Percentiles rank a stretch among this genome's conserved stretches.
These are phyloP conservation scores for Aleiodes testaceus DNA, from an alignment of 2,888 invertebrate species.

Conservation along the genomic window DNA sequence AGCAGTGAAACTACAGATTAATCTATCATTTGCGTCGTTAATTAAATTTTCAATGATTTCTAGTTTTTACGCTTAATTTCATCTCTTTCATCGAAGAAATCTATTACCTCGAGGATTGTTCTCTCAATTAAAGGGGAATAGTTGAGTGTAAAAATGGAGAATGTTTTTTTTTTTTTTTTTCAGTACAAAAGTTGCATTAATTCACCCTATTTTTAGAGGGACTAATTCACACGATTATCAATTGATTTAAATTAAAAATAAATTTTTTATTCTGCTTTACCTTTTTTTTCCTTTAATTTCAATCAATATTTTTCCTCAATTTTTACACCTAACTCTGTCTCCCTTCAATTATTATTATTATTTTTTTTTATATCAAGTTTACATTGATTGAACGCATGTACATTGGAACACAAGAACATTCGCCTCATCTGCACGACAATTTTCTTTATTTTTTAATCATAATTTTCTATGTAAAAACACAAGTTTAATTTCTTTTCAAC, in stretches of 20 bases:
- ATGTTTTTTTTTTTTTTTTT: background rate
- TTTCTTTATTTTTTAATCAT: conserved; percentile 13
- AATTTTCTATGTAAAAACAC: conserved; percentile 36
- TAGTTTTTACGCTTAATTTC: conserved; percentile 17
- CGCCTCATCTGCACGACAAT: background rate
- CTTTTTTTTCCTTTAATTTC: conserved; percentile 7
- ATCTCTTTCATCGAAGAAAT: conserved; percentile 13
- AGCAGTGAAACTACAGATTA: background rate
- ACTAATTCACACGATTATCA: conserved; percentile 16
- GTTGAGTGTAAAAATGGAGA: conserved; percentile 24
- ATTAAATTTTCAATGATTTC: conserved; percentile 29
- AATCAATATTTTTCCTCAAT: conserved; percentile 23
- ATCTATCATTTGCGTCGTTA: conserved; percentile 11
- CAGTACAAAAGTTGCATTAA: conserved; percentile 1
- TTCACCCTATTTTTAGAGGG: background rate
- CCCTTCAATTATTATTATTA: conserved; percentile 10
- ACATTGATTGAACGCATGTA: conserved; percentile 3
- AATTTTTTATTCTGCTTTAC: conserved; percentile 26
- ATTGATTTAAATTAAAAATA: conserved; percentile 21
- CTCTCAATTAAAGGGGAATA: background rate
- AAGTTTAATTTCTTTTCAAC: conserved; percentile 35
- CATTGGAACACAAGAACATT: conserved; percentile 17
- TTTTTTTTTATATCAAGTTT: background rate
- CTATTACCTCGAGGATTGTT: conserved; percentile 25
- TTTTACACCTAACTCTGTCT: conserved; percentile 17